phyloP scores from a whole-genome alignment of 2,113 vertebrate species.

The Oncorhynchus kisutch region DNA sequence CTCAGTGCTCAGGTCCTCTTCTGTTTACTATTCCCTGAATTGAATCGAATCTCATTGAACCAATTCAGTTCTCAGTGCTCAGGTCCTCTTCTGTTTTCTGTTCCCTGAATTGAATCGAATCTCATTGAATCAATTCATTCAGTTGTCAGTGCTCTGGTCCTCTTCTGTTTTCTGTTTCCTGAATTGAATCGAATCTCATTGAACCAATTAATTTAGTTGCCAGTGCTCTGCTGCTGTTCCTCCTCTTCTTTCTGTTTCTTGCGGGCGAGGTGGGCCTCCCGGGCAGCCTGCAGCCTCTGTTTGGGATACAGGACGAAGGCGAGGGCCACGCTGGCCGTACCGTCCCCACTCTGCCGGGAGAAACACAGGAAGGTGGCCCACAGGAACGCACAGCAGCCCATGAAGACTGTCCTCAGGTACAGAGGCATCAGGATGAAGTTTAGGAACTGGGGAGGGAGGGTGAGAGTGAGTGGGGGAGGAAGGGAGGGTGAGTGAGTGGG shows the following conservation, averaged over 20 bases:
- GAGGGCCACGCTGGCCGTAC: slow-evolving; percentile 75
- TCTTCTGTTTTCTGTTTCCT: not conserved
- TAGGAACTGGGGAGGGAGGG: slow-evolving; percentile 72
- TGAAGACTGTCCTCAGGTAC: slow-evolving; percentile 83
- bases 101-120: not conserved
- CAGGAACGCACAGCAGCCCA: slow-evolving; percentile 86
- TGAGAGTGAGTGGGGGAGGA: not conserved
- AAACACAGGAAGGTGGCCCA: slow-evolving; percentile 92
- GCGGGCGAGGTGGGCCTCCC: slow-evolving; percentile 41
- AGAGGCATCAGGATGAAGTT: slow-evolving; percentile 88
- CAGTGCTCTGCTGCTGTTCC: not conserved
- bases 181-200: not conserved
- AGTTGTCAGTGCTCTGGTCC: not conserved
- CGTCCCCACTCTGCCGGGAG: slow-evolving; percentile 83
- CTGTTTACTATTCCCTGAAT: not conserved
- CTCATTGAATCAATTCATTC: not conserved
- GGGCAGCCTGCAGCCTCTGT: slow-evolving; percentile 59
- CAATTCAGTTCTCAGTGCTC: no score
- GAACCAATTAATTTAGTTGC: not conserved
- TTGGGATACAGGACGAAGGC: slow-evolving; percentile 65
- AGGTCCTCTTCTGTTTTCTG: not conserved
- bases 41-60: not conserved
- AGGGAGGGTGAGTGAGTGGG: not conserved
- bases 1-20: no score
- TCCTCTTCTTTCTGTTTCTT: slow-evolving; percentile 7